These are phyloP conservation scores for Gracilinanus agilis DNA, from an alignment of 2,113 vertebrate species.

Conservation along the genomic window DNA sequence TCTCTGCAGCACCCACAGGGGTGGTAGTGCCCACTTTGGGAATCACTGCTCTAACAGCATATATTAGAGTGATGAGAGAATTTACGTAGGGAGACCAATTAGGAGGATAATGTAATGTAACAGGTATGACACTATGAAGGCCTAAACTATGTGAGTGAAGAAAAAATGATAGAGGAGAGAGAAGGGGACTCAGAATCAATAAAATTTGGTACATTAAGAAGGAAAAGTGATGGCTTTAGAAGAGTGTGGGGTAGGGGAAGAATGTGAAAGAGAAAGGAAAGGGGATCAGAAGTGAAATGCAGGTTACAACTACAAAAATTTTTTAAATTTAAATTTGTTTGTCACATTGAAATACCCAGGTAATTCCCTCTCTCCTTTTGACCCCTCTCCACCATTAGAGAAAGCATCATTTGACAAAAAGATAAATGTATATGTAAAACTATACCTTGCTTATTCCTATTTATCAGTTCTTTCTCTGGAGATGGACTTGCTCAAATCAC, in stretches of 20 bases:
- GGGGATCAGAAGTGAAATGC: background rate
- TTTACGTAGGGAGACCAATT: background rate
- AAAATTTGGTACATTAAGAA: background rate
- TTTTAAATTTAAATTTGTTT: too few relatives aligned
- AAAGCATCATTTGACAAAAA: too few relatives aligned
- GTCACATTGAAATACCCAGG: too few relatives aligned
- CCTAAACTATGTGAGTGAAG: background rate
- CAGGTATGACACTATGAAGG: background rate
- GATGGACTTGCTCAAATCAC: too few relatives aligned
- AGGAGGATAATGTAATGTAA: background rate
- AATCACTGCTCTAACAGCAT: too few relatives aligned
- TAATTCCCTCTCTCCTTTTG: too few relatives aligned
- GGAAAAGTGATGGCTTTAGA: background rate
- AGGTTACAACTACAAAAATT: background rate
- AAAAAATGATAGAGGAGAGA: background rate
- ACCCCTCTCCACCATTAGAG: too few relatives aligned
- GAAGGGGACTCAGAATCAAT: background rate
- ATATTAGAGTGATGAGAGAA: background rate
- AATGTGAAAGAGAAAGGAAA: background rate
- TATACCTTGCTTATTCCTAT: too few relatives aligned
- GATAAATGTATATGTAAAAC: too few relatives aligned
- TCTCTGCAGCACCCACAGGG: too few relatives aligned
- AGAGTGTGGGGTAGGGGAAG: background rate
- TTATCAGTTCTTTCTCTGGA: too few relatives aligned
- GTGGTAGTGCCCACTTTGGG: too few relatives aligned